These are phyloP conservation scores for Aptenodytes patagonicus DNA, from an alignment of 2,113 vertebrate genomes.

Conservation along the genomic window DNA sequence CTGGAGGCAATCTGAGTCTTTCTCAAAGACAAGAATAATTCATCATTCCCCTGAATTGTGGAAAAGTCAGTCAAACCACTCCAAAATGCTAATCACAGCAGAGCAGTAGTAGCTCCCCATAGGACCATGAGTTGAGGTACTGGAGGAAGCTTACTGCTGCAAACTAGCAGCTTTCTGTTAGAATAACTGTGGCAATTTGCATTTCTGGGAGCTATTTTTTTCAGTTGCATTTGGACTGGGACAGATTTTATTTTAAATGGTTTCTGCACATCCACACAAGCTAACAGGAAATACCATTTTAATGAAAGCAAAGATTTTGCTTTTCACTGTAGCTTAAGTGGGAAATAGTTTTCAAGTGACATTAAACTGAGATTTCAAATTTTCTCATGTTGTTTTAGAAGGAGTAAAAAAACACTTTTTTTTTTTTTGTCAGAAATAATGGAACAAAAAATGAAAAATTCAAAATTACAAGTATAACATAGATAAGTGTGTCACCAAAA, in stretches of 20 bases:
- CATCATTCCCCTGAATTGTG: not conserved
- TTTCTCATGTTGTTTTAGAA: not conserved
- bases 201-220: not conserved
- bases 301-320: not conserved
- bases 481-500: not conserved
- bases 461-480: not conserved
- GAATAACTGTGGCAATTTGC: not conserved
- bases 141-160: not conserved
- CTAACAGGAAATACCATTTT: not conserved
- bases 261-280: not conserved
- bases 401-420: accelerated
- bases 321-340: not conserved
- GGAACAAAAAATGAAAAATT: not conserved
- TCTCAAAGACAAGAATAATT: not conserved
- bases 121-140: not conserved
- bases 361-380: not conserved
- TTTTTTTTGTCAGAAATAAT: not conserved
- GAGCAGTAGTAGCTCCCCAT: not conserved
- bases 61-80: not conserved
- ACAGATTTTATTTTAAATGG: not conserved
- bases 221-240: no score
- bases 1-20: not conserved
- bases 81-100: not conserved
- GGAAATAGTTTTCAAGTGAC: not conserved
- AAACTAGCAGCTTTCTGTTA: not conserved